Evolutionary conservation across 2,797 vertebrate species (phyloP).

Genomic region (Cryptoblepharus egeriae): DNA sequence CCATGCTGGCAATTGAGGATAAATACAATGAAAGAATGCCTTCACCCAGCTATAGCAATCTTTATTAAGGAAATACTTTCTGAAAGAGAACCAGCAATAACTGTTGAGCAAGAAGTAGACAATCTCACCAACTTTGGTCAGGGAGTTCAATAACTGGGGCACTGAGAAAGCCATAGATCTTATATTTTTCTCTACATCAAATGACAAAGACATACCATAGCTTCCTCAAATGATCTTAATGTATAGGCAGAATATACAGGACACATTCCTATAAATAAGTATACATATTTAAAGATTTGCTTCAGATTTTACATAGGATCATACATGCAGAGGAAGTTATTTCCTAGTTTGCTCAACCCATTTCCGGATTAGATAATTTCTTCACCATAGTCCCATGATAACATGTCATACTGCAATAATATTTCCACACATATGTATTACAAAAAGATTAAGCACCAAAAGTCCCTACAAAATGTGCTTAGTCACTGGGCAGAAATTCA

Average conservation of each 20-base stretch:
- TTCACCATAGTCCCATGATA: background rate
- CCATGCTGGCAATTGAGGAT: background rate
- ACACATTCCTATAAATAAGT: background rate
- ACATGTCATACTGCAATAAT: background rate
- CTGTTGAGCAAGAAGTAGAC: background rate
- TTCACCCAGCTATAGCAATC: background rate
- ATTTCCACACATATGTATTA: background rate
- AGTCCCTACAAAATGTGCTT: too few species aligned
- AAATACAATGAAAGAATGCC: background rate
- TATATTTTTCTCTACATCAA: background rate
- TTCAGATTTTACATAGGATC: background rate
- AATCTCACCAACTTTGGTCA: background rate
- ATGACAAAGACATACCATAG: background rate
- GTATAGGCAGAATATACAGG: background rate
- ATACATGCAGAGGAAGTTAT: constrained; percentile 60
- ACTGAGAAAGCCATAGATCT: too few species aligned
- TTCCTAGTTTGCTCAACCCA: background rate
- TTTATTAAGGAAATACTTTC: too few species aligned
- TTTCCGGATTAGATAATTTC: constrained; percentile 34
- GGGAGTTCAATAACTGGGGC: too few species aligned
- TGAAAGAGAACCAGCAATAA: background rate
- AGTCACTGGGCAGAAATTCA: background rate
- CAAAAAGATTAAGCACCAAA: background rate
- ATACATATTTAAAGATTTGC: background rate
- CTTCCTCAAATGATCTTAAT: background rate